phyloP scores from a whole-genome alignment of 2,113 vertebrate genomes.

The Crotophaga sulcirostris region DNA sequence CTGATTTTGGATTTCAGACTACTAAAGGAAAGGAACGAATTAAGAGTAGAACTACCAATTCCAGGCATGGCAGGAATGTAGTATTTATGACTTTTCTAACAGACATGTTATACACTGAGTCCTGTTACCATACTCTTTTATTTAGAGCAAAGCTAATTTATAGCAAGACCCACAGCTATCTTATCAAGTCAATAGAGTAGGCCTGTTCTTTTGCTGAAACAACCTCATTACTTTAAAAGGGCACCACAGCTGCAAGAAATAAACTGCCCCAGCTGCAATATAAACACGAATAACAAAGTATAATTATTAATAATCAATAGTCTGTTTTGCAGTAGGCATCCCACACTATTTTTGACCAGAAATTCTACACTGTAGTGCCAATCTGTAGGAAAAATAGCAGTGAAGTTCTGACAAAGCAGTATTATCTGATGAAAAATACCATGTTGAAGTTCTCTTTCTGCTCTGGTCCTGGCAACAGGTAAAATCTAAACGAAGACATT shows the following conservation, averaged over 20 bases:
- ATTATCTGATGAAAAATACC: not conserved
- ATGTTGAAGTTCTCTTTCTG: not conserved
- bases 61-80: not conserved
- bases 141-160: not conserved
- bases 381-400: fast-evolving
- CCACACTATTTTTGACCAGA: not conserved
- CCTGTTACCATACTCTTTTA: not conserved
- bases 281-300: not conserved
- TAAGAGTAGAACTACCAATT: not conserved
- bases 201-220: not conserved
- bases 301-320: not conserved
- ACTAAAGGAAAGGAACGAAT: not conserved
- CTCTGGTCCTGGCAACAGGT: not conserved
- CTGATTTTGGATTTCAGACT: not conserved
- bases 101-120: not conserved
- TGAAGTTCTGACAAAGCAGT: not conserved
- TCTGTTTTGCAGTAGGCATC: not conserved
- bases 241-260: not conserved
- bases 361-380: not conserved
- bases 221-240: not conserved
- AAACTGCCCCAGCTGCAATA: not conserved
- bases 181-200: not conserved
- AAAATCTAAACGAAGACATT: not conserved
- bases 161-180: not conserved
- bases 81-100: not conserved